Conservation (phyloP, 2,113 vertebrate species). For the Hippocampus guttulatus region DNA sequence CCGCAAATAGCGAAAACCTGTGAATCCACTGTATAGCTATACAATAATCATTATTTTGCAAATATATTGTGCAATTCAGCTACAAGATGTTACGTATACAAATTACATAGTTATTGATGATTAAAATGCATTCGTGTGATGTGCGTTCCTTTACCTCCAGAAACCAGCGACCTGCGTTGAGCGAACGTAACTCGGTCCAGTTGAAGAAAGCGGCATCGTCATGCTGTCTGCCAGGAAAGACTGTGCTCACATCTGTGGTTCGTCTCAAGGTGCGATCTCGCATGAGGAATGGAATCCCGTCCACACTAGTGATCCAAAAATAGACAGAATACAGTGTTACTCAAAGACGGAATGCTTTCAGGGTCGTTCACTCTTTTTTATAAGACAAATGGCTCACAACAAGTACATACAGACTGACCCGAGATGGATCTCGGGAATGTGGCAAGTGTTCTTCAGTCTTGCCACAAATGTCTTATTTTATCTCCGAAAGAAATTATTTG, state of each 20-base stretch:
- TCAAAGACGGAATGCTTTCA: background rate
- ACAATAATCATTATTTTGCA: too few species aligned
- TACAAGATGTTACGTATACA: background rate
- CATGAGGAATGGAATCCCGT: conserved; percentile 92
- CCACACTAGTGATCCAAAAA: conserved; percentile 70
- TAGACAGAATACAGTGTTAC: background rate
- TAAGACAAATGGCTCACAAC: too few species aligned
- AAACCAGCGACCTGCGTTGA: conserved; percentile 94
- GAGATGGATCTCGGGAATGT: too few species aligned
- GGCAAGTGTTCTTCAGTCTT: too few species aligned
- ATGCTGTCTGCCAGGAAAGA: conserved; percentile 75
- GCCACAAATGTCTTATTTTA: too few species aligned
- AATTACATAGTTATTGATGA: background rate
- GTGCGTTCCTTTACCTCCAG: conserved; percentile 73
- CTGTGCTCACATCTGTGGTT: conserved; percentile 82
- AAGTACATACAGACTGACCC: too few species aligned
- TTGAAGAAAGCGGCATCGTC: conserved; percentile 85
- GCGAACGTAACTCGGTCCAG: conserved; percentile 86
- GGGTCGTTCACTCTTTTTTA: background rate
- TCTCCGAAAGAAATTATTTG: too few species aligned
- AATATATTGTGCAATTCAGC: too few species aligned
- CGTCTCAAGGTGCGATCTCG: conserved; percentile 82
- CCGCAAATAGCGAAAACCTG: too few species aligned
- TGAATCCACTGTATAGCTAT: too few species aligned
- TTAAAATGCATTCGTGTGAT: background rate